These are phyloP conservation scores for Xenentodon cancila DNA, from an alignment of 2,797 vertebrate genomes.

Conservation along the genomic window DNA sequence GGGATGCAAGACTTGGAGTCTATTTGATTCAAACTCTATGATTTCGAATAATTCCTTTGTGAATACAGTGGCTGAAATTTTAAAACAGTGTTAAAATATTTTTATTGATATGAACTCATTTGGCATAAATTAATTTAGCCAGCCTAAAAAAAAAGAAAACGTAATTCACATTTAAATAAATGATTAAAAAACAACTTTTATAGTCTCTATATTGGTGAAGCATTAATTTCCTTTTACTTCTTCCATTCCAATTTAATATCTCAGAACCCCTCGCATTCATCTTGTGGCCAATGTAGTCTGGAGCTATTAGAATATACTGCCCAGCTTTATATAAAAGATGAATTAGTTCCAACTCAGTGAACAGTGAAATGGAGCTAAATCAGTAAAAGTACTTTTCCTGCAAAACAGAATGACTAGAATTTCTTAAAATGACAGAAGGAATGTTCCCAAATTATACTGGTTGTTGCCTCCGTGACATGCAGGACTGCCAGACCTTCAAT, in stretches of 20 bases:
- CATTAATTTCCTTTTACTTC: background rate
- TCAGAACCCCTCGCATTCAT: slow-evolving; percentile 6
- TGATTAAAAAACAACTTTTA: no score
- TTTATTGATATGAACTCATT: no score
- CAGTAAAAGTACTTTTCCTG: slow-evolving; percentile 11
- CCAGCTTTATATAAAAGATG: slow-evolving; percentile 5
- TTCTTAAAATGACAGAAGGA: slow-evolving; percentile 4
- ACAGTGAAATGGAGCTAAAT: slow-evolving; percentile 12
- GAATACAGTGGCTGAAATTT: background rate
- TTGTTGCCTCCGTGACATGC: background rate
- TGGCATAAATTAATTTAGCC: no score
- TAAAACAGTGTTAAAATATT: background rate
- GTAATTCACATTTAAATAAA: no score
- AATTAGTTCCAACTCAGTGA: slow-evolving; percentile 15
- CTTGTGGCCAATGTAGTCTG: slow-evolving; percentile 7
- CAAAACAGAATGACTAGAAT: background rate
- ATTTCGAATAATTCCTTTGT: background rate
- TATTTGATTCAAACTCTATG: background rate
- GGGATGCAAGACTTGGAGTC: slow-evolving; percentile 18
- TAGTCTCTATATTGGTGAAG: no score
- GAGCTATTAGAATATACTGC: slow-evolving; percentile 6
- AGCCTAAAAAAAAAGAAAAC: no score
- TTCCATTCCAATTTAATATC: slow-evolving; percentile 2
- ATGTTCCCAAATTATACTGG: background rate
- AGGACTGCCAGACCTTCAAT: background rate